Evolutionary conservation across 37 sponge, comb jelly and placozoan species (phyloP), one percentile per base, ranked within the genome.

Genomic region (Halichondria panicea): DNA sequence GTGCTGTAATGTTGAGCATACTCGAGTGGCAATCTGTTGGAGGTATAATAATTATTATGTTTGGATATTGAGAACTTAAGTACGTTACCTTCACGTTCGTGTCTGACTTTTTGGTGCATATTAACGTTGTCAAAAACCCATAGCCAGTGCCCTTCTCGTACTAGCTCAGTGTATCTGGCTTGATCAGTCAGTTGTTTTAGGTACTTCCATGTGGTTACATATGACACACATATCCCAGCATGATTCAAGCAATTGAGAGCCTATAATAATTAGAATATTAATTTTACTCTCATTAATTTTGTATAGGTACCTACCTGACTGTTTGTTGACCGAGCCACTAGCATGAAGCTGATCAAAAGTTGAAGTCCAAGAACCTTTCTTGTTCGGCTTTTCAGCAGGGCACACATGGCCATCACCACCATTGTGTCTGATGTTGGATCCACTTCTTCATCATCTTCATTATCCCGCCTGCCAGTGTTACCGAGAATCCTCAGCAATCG

Each of bases 271-370:
- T n/a, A n/a, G n/a, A n/a, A n/a, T n/a, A n/a, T n/a, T n/a, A n/a
- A n/a, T n/a, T n/a, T n/a, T n/a, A n/a, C n/a, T n/a, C n/a, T n/a
- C n/a, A n/a, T 24, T n/a, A 25, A 48, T 15, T 11, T 11, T 18
- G 15, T 58, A 25, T n/a, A 22, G 6, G 6, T 7, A 25, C 27
- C 6, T 58, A 73, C 74, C 60, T 73, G 74, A 3, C 39, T 37
- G 25, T n/a, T 65, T 43, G 77, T 55, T 66, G 66, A 46, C 46
- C 77, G 46, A n/a, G 77, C 77, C 13, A 76, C 35, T 7, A 76
- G 66, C 77, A 76, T 76, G 11, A 37, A 63, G 46, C 48, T 48
- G 12, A 65, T 3, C 19, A 76, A 66, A 3, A 76, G 66, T 64
- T 63, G 66, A 7, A 76, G 22, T 1, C 77, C 77, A 39, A 56